Base-by-base conservation (phyloP, 1,140 invertebrate genomes). In the Musca vetustissima region DNA sequence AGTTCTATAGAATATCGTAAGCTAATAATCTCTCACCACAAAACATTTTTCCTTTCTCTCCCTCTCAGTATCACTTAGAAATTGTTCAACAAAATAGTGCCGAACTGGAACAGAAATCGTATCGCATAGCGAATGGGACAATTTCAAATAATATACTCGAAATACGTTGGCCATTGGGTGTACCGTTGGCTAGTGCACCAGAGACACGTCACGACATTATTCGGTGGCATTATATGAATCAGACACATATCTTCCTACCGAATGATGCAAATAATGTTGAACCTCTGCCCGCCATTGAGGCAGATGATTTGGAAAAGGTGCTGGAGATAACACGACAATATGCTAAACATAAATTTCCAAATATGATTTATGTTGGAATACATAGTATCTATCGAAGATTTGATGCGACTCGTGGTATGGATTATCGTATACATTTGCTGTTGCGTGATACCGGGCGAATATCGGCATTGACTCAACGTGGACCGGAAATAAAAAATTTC, bases 331-430 rank as follows among this genome's bases (percentile, higher is more conserved):
- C 87, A 13, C 75, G 86, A 15, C 81, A 85, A 17, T 86, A 86
- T 81, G 84, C 91, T 7, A 83, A 86, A 55, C 76, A 83, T 53
- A 86, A 89, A 68, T 85, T 89, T 78, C 78, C 84, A 1, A 84
- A 85, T 14, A 78, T 90, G 17, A 82, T 85, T 53, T 91, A 86
- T 52, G 73, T 73, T 21, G 71, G 71, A 64, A 81, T 97, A 13
- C 77, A 92, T 13, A 94, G 94, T 82, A 94, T 93, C 1, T 96
- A 97, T 73, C 85, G 89, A 73, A 87, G 88, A 73, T 96, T 95
- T 83, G 94, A 97, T 84, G 90, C 93, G 9, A 91, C 92, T 0
- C 85, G 93, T 73, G 95, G 95, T 52, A 90, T 96, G 86, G 92
- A 94, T 80, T 98, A 97, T 82, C 88, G 91, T 59, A 76, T 98